phyloP scores from a whole-genome alignment of 2,888 invertebrate genomes.

The Tolmerus cingulatus region DNA sequence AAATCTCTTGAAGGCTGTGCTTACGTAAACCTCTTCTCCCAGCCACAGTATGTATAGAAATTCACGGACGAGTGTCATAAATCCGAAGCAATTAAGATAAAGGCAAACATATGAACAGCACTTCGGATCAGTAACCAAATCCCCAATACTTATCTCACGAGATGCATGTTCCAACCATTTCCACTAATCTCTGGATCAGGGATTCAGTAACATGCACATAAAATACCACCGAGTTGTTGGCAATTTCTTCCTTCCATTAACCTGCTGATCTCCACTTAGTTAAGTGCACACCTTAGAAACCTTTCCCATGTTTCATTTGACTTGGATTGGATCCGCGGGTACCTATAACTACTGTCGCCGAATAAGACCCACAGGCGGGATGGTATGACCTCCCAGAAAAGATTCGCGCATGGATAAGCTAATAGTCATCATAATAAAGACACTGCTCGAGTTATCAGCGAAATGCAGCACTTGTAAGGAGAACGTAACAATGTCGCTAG shows the following conservation, averaged over 20 bases:
- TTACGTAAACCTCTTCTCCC: background rate
- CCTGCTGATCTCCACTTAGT: background rate
- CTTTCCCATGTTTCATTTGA: background rate
- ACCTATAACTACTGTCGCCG: no score
- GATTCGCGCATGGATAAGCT: background rate
- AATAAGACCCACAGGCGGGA: background rate
- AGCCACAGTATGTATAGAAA: background rate
- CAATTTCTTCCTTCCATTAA: background rate
- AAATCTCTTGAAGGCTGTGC: background rate
- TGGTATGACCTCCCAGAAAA: background rate
- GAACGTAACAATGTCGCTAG: background rate
- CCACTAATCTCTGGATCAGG: background rate
- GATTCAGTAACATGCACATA: background rate
- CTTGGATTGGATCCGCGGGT: background rate
- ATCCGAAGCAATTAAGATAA: background rate
- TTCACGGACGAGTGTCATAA: background rate
- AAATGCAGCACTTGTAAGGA: background rate
- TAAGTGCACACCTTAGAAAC: background rate
- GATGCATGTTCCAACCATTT: background rate
- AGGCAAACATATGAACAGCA: background rate
- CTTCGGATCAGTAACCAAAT: background rate
- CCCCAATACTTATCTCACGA: background rate
- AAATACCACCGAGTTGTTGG: background rate
- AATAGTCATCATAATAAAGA: background rate
- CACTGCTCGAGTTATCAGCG: background rate